These are phyloP conservation scores for Anguilla marmorata DNA, from an alignment of 2,797 vertebrate species.

Conservation along the genomic window DNA sequence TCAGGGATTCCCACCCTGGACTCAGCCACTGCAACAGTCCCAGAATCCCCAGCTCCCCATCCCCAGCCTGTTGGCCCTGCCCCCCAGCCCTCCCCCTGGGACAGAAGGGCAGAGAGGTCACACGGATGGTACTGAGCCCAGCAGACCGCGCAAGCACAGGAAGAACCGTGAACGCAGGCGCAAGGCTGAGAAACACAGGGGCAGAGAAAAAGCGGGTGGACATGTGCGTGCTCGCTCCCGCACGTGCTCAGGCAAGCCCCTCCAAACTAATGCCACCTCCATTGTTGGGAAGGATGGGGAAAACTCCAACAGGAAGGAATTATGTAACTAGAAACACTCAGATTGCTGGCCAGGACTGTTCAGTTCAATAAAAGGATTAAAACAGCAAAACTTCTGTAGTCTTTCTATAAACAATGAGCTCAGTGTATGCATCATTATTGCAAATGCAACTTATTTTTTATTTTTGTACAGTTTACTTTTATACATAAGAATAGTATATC, in stretches of 20 bases:
- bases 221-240: not conserved
- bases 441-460: not conserved
- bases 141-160: conserved; percentile 17
- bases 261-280: not conserved
- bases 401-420: not conserved
- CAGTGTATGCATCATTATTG: not conserved
- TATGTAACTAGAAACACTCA: not conserved
- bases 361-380: not conserved
- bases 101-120: not conserved
- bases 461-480: not conserved
- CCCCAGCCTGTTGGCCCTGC: conserved; percentile 14
- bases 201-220: not conserved
- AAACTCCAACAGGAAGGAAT: not conserved
- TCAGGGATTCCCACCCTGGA: conserved; percentile 27
- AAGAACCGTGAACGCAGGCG: conserved; percentile 16
- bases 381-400: not conserved
- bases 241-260: not conserved
- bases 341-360: not conserved
- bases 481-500: not conserved
- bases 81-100: not conserved
- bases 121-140: not conserved
- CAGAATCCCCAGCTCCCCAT: not conserved
- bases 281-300: not conserved
- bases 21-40: not conserved
- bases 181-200: conserved; percentile 8